A percentile compares a stretch with the other conserved stretches of the same genome.
These are phyloP conservation scores for Phyllostomus discolor DNA, from an alignment of 2,113 vertebrate species.

Conservation along the genomic window DNA sequence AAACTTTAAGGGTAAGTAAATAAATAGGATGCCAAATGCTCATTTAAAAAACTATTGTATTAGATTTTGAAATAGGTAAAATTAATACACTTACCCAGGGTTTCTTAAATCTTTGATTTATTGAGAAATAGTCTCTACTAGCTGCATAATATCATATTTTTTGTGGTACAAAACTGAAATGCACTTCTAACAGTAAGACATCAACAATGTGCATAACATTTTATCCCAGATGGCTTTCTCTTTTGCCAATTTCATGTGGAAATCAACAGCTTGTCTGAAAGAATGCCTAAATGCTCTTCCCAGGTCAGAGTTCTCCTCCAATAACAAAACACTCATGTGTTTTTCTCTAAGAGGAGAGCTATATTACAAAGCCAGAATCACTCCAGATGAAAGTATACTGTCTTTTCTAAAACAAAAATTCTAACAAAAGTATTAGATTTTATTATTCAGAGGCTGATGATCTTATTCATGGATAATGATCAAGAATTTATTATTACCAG, in stretches of 20 bases:
- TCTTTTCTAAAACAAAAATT: background rate
- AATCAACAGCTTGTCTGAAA: slow-evolving; percentile 56
- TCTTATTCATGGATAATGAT: background rate
- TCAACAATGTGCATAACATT: slow-evolving; percentile 23
- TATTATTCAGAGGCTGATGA: background rate
- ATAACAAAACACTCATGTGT: background rate
- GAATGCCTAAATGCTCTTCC: slow-evolving; percentile 15
- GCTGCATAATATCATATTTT: background rate
- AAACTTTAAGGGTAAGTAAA: background rate
- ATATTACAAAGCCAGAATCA: background rate
- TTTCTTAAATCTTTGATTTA: background rate
- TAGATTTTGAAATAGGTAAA: slow-evolving; percentile 26
- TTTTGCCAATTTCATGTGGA: slow-evolving; percentile 55
- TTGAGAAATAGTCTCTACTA: background rate
- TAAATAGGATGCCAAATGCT: background rate
- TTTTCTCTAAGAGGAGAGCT: slow-evolving; percentile 40
- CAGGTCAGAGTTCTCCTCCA: slow-evolving; percentile 38
- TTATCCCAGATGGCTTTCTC: slow-evolving; percentile 44
- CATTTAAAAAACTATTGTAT: background rate
- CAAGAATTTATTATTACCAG: background rate
- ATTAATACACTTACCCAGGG: background rate
- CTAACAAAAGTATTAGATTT: slow-evolving; percentile 32
- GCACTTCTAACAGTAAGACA: background rate
- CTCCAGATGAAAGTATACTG: background rate
- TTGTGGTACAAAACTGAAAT: background rate